Base-by-base conservation (phyloP, 2,888 invertebrate genomes). In the Yponomeuta malinellus region DNA sequence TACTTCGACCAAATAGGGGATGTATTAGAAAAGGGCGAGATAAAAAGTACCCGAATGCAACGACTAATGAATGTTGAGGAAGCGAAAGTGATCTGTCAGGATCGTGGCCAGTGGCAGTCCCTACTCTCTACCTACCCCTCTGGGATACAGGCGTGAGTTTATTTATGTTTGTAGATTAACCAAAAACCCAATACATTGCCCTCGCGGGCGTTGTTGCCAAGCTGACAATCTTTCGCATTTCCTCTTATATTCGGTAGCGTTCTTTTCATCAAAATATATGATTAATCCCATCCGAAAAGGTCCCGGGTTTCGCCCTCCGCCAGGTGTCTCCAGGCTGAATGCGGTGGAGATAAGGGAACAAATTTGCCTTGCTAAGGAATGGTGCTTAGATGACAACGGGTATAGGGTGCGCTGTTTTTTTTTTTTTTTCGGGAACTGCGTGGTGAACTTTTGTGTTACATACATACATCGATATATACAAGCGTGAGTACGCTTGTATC, bases 291-390 rank as follows among this genome's bases (percentile, higher is more conserved):
- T 68, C 48, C 48, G n/a, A 43, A n/a, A n/a, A 68, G 68, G 23
- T 43, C 23, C 23, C 48, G 48, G 33, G 31, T 33, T 65, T 5
- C 63, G 9, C 12, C 33, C 33, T 33, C 33, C 33, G 33, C 52
- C 37, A 68, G 68, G 68, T 68, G 68, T 68, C 37, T 33, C 68
- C 43, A n/a, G 37, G 15, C n/a, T 48, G 23, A 23, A 68, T 48
- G 68, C 23, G 68, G 23, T n/a, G 2, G 48, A 68, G 68, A 68
- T 68, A 68, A 68, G 68, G 43, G 5, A 68, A 68, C 48, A 48
- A 68, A 68, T 68, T 68, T 68, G 68, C 48, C n/a, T 48, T 68
- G 68, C 68, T 37, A 68, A 68, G 48, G 48, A 29, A 15, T 15
- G 31, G 33, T 43, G 68, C 68, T 68, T n/a, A 48, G 68, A 68